Base-by-base conservation (phyloP, 2,888 invertebrate species). In the Chironomus tentans region DNA sequence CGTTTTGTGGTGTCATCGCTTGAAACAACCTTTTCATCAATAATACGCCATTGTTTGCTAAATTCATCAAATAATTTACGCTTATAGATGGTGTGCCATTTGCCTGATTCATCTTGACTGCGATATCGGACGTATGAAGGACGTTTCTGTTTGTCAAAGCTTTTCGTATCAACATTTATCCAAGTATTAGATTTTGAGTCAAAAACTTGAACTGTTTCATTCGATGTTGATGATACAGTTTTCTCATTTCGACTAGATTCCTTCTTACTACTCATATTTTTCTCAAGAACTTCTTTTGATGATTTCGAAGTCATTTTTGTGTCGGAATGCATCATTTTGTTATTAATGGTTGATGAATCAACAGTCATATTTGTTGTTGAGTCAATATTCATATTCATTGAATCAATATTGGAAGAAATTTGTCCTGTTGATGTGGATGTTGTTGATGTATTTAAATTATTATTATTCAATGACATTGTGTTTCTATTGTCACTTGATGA, bases 21-120 rank as follows among this genome's bases (percentile, higher is more conserved):
- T 78, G 86, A 85, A 76, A 86, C 85, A 7, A 85, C 84, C 80
- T 85, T 86, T 79, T 87, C 87, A 79, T 87, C 87, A 77, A 86
- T 82, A 68, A 86, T 82, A 78, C 82, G 83, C 84, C 84, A 84
- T 78, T 81, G 81, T 78, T 83, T 83, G 77, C 81, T 82, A 77
- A 81, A 81, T 75, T 81, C 81, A 79, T 84, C 84, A 79, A 81
- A 84, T 73, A 84, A 81, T 80, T 84, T 84, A 78, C 83, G 83
- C 78, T 84, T 84, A 77, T 84, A 84, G 7, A 82, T 84, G 12
- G 84, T 81, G 77, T 83, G 83, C 18, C 80, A 82, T 21, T 79
- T 81, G 22, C 84, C 84, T 79, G 84, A 84, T n/a, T 81, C 79
- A 18, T 82, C 83, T 78, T 81, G 81, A 78, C 84, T 84, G 69